A percentile compares a stretch with the other conserved stretches of the same genome.
phyloP scores from a whole-genome alignment of 2,888 invertebrate genomes.

The Drosophila vallismaia region DNA sequence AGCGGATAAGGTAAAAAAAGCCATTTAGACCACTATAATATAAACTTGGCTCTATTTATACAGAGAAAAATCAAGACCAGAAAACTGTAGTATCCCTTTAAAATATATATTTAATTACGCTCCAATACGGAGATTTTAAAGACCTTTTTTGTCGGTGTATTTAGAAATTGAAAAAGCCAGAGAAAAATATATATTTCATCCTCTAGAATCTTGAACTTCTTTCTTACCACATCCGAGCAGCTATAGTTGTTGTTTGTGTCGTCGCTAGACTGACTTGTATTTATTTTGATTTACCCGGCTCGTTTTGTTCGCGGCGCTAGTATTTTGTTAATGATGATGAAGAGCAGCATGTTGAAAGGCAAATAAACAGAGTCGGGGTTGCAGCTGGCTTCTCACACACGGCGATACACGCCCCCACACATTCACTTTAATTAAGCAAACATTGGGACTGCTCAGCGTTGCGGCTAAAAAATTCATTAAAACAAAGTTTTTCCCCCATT shows the following conservation, averaged over 20 bases:
- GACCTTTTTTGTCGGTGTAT: background rate
- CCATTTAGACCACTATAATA: constrained; percentile 50
- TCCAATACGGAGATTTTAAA: background rate
- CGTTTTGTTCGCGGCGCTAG: constrained; percentile 40
- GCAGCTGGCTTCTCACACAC: constrained; percentile 27
- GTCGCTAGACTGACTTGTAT: constrained; percentile 42
- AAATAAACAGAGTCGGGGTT: constrained; percentile 63
- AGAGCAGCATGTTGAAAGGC: constrained; percentile 73
- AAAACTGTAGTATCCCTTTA: too few species aligned
- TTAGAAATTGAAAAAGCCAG: background rate
- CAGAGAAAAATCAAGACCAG: too few species aligned
- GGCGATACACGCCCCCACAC: constrained; percentile 17
- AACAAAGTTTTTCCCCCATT: constrained; percentile 44
- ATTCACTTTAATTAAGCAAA: constrained; percentile 73
- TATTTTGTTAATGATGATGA: constrained; percentile 77
- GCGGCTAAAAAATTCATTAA: constrained; percentile 75
- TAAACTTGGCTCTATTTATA: constrained; percentile 19
- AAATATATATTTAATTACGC: too few species aligned
- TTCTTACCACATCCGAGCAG: constrained; percentile 23
- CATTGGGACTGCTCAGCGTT: constrained; percentile 57
- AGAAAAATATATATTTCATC: constrained; percentile 3
- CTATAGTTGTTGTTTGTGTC: constrained; percentile 6
- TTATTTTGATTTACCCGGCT: constrained; percentile 68
- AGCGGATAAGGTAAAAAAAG: constrained; percentile 43
- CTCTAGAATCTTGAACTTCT: constrained; percentile 30